Conservation (phyloP, 2,797 vertebrate species). For the Schizothorax lantsangensis region DNA sequence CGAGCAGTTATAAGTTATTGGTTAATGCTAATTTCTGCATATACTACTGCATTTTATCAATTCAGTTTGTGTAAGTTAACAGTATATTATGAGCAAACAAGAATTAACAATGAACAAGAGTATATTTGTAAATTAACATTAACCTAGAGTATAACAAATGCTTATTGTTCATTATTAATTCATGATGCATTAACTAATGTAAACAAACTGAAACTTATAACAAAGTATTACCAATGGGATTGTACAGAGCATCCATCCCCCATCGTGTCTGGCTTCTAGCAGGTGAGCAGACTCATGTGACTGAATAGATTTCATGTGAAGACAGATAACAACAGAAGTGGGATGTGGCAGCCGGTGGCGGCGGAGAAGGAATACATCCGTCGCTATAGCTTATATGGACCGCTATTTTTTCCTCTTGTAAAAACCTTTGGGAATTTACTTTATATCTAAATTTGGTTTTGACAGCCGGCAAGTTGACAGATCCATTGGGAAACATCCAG, state of each 20-base stretch:
- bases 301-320: slow-evolving; percentile 31
- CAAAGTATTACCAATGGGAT: background rate
- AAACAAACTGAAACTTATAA: background rate
- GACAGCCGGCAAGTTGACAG: slow-evolving; percentile 15
- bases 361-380: background rate
- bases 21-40: background rate
- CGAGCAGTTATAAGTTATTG: background rate
- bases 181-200: background rate
- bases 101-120: background rate
- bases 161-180: background rate
- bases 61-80: background rate
- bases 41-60: background rate
- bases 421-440: slow-evolving; percentile 31
- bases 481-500: background rate
- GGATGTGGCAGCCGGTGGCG: background rate
- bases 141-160: background rate
- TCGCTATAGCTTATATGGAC: slow-evolving; percentile 8
- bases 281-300: slow-evolving; percentile 32
- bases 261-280: background rate
- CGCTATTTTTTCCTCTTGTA: background rate
- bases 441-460: slow-evolving; percentile 22
- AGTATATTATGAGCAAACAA: background rate
- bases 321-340: slow-evolving; percentile 18
- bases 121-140: background rate
- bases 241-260: background rate